phyloP scores from a whole-genome alignment of 2,888 invertebrate species.

The Athrips mouffetella region DNA sequence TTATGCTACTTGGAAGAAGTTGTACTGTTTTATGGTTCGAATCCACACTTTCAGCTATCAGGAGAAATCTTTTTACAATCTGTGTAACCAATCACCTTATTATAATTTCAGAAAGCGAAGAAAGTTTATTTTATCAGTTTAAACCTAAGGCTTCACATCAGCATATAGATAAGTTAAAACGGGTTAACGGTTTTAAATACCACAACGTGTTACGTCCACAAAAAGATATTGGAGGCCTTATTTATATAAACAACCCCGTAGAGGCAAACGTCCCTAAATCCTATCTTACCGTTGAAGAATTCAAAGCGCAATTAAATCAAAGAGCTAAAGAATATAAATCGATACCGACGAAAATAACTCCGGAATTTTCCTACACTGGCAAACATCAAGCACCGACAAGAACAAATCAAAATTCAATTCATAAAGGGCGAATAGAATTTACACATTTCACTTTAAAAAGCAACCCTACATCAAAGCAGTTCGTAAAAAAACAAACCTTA shows the following conservation, averaged over 20 bases:
- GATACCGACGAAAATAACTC: neutral
- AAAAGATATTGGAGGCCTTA: constrained; percentile 30
- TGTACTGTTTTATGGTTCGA: too few relatives aligned
- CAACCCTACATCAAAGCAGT: too few relatives aligned
- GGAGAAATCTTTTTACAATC: too few relatives aligned
- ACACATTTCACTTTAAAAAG: neutral
- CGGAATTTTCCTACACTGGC: neutral
- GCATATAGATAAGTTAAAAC: constrained; percentile 54
- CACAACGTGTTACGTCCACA: constrained; percentile 47
- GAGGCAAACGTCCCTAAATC: constrained; percentile 57
- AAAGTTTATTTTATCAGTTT: too few relatives aligned
- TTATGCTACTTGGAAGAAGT: too few relatives aligned
- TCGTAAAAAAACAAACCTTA: too few relatives aligned
- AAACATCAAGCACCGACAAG: neutral
- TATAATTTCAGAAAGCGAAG: too few relatives aligned
- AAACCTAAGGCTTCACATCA: constrained; percentile 20
- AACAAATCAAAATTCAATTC: neutral
- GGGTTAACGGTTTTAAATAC: constrained; percentile 56
- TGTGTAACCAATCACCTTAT: too few relatives aligned
- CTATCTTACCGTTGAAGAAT: constrained; percentile 49
- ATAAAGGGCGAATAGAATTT: neutral
- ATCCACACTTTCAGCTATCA: too few relatives aligned
- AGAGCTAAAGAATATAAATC: constrained; percentile 33
- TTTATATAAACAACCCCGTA: constrained; percentile 63
- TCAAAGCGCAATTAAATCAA: constrained; percentile 41